A percentile compares a stretch with the other conserved stretches of the same genome.
These are phyloP conservation scores for Mythimna pallens DNA, from an alignment of 2,888 invertebrate genomes.

Conservation along the genomic window DNA sequence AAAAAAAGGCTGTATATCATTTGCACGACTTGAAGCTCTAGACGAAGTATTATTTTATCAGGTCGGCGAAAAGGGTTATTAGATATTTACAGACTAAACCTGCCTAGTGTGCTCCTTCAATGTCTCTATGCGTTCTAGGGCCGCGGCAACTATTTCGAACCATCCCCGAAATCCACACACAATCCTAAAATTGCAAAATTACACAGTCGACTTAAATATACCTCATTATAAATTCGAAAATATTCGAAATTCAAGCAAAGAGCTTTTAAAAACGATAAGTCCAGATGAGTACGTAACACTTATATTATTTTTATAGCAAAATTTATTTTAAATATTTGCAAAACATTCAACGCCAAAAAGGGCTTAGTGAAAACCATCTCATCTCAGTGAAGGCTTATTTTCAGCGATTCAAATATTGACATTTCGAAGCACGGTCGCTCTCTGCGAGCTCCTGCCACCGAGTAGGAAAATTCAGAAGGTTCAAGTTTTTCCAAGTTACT, in stretches of 20 bases:
- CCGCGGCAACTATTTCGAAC: no score
- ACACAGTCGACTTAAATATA: no score
- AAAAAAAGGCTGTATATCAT: no score
- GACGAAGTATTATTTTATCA: no score
- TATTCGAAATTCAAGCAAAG: neutral
- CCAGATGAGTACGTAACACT: neutral
- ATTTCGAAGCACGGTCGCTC: conserved; percentile 28
- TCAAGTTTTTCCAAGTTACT: no score
- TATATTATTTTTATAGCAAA: conserved; percentile 7
- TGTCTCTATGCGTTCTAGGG: no score
- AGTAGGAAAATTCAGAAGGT: conserved; percentile 25
- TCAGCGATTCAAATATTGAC: conserved; percentile 57
- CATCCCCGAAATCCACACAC: no score
- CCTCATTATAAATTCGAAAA: neutral
- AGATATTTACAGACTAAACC: no score
- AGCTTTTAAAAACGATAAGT: neutral
- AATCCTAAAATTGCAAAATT: no score
- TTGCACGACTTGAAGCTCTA: no score
- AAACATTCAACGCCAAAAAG: conserved; percentile 11
- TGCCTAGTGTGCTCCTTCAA: no score
- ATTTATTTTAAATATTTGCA: conserved; percentile 19
- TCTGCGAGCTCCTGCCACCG: neutral
- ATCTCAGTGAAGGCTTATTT: conserved; percentile 45
- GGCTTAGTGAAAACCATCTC: conserved; percentile 41
- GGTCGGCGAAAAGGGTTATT: no score